Evolutionary conservation across 2,113 vertebrate species (phyloP).

Genomic region (Leptocoma aspasia): DNA sequence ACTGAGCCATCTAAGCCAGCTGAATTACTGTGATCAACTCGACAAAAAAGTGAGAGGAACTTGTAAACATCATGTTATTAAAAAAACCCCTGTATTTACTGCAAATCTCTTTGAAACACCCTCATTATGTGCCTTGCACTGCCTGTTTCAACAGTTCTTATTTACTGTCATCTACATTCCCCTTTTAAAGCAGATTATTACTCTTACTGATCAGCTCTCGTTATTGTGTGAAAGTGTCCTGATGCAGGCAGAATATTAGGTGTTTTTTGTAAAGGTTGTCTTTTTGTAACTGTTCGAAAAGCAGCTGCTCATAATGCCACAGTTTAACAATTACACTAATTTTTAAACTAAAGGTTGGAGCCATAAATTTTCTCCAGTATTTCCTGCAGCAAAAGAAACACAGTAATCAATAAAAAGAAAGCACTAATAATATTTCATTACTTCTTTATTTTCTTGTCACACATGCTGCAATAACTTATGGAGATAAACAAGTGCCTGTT

Average conservation of each 20-base stretch:
- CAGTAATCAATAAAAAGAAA: conserved; percentile 65
- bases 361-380: conserved; percentile 57
- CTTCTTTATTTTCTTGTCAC: conserved; percentile 55
- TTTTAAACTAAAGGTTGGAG: conserved; percentile 62
- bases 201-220: background rate
- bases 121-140: background rate
- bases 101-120: background rate
- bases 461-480: background rate
- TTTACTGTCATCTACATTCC: conserved; percentile 5
- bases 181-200: conserved; percentile 24
- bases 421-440: conserved; percentile 52
- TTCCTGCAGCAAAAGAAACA: conserved; percentile 50
- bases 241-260: conserved; percentile 11
- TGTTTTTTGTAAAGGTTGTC: conserved; percentile 28
- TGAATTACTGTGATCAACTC: background rate
- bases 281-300: background rate
- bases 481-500: conserved; percentile 12
- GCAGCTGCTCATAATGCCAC: conserved; percentile 51
- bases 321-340: conserved; percentile 54
- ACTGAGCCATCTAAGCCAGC: background rate
- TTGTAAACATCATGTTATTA: background rate
- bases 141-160: background rate
- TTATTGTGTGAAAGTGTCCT: background rate
- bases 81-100: background rate
- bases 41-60: background rate